Percentiles rank a stretch among this genome's conserved stretches.
These are phyloP conservation scores for Pangasianodon gigas DNA, from an alignment of 2,113 vertebrate genomes.

Conservation along the genomic window DNA sequence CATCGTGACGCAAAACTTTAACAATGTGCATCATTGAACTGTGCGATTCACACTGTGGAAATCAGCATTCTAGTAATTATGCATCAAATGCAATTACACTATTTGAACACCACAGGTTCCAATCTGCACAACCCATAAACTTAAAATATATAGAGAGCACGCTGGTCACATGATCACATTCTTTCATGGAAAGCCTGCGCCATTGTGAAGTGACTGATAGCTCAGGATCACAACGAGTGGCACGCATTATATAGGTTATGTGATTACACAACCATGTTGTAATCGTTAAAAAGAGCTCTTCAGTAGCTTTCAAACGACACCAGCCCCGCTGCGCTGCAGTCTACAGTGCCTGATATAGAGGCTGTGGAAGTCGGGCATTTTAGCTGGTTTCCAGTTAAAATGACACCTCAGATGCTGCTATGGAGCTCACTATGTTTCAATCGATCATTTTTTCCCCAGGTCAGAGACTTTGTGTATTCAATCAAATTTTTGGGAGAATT, in stretches of 20 bases:
- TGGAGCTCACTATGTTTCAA: not conserved
- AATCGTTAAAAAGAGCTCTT: not conserved
- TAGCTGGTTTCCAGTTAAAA: not conserved
- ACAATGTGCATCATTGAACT: not conserved
- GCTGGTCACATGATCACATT: not conserved
- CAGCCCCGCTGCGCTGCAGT: not conserved
- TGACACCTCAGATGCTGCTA: not conserved
- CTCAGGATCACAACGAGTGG: not conserved
- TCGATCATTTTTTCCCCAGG: not conserved
- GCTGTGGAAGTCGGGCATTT: not conserved
- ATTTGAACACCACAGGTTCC: not conserved
- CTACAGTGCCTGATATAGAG: not conserved
- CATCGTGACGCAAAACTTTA: not conserved
- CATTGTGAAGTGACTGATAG: not conserved
- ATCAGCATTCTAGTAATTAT: not conserved
- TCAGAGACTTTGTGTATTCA: not conserved
- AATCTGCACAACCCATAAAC: not conserved
- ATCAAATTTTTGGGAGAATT: not conserved
- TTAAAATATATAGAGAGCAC: not conserved
- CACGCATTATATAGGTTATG: not conserved
- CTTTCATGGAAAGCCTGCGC: not conserved
- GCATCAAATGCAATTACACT: not conserved
- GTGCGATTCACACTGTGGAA: not conserved
- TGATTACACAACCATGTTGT: not conserved
- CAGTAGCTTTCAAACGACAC: not conserved